Base-by-base conservation (phyloP, 2,797 vertebrate species). In the Sebastes iracundus region DNA sequence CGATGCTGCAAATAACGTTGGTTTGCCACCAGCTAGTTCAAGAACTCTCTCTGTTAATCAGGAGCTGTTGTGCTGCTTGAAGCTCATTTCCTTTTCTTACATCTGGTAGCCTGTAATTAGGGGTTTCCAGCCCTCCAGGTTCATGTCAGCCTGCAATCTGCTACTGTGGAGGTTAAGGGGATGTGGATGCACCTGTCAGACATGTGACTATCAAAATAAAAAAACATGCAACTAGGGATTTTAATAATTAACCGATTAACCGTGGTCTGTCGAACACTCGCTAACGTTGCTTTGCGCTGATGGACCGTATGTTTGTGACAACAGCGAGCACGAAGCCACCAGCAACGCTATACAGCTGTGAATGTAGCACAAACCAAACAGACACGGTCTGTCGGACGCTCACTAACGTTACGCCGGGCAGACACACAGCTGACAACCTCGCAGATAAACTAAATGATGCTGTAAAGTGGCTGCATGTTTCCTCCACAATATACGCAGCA, bases 51-150 rank as follows among this genome's bases (percentile, higher is more conserved):
- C 49, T 66, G 62, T 64, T 84, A 59, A 79, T 64, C 22, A 79
- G 46, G 7, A 82, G 71, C 70, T n/a, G 62, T 72, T 65, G 76
- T 32, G 46, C 72, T 83, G 46, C 72, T 83, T 16, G 10, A 66
- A 75, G 72, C 87, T 68, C 33, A 62, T 85, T 85, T 72, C 42
- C 27, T 61, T 69, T 76, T 62, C 71, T 84, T 70, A 68, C 71
- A 82, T 79, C 71, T 82, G 79, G 52, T 72, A 49, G 73, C 18
- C 52, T 80, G 28, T 81, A 77, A 83, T 83, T 82, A 80, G 66
- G 60, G 22, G 64, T 83, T 71, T 79, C 60, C 61, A 73, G 67
- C 33, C 42, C 75, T 80, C 62, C 52, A 65, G 61, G 66, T 82
- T 71, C 28, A 55, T 11, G 53, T 62, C 38, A 80, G 49, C 67